Percentiles rank a stretch among this genome's conserved stretches.
Conservation (phyloP, 2,113 vertebrate genomes). For the Neolamprologus sp. region DNA sequence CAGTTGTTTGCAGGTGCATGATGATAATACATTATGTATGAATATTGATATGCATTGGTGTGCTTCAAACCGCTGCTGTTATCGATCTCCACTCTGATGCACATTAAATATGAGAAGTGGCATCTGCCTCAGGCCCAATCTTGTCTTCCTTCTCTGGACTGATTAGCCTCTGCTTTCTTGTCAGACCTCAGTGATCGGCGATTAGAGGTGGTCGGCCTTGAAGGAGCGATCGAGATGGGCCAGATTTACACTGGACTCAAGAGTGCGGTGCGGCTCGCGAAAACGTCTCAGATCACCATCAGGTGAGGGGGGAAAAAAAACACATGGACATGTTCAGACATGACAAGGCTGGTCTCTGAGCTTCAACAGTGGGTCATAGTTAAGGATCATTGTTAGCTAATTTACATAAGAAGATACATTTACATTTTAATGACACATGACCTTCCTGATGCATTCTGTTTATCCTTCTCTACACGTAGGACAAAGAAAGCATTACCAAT, state of each 20-base stretch:
- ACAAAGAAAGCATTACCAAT: conserved; percentile 88
- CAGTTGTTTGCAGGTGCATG: background rate
- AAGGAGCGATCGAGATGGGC: conserved; percentile 89
- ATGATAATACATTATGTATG: background rate
- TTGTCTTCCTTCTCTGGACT: background rate
- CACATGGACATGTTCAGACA: background rate
- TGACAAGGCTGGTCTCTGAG: background rate
- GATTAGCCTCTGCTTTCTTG: background rate
- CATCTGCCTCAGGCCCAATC: background rate
- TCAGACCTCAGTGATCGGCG: conserved; percentile 85
- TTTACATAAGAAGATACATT: background rate
- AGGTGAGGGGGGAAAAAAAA: conserved; percentile 57
- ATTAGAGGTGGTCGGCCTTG: conserved; percentile 87
- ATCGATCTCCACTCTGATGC: background rate
- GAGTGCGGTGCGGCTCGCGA: conserved; percentile 84
- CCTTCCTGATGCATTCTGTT: background rate
- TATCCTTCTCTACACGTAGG: conserved; percentile 45
- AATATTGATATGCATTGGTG: background rate
- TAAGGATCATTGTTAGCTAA: background rate
- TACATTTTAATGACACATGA: background rate
- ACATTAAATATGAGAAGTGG: background rate
- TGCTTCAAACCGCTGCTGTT: background rate
- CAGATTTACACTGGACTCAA: conserved; percentile 91
- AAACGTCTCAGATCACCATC: conserved; percentile 85
- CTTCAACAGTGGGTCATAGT: background rate